Conservation (phyloP, 2,113 vertebrate genomes). For the Origma solitaria region DNA sequence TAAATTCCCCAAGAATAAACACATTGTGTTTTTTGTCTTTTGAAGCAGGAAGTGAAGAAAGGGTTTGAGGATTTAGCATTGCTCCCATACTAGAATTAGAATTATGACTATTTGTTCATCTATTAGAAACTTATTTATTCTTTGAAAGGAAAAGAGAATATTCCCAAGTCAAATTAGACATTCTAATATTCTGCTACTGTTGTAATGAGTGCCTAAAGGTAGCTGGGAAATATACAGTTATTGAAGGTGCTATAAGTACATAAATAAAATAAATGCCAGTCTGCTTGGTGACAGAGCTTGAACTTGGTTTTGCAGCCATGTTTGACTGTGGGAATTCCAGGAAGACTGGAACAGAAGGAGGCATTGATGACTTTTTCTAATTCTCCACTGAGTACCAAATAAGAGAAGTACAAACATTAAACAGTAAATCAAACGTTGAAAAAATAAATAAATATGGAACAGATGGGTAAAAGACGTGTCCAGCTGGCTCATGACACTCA, state of each 20-base stretch:
- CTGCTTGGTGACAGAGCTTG: neutral
- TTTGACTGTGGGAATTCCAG: neutral
- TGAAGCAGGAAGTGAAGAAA: neutral
- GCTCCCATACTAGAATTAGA: neutral
- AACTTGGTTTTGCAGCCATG: neutral
- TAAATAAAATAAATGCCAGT: neutral
- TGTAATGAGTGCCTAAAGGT: neutral
- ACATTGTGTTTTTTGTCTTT: neutral
- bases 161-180: neutral
- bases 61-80: neutral
- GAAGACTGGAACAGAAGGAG: neutral
- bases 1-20: neutral
- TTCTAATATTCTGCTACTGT: neutral
- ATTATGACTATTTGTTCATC: neutral
- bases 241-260: neutral
- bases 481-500: conserved; percentile 3
- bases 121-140: neutral
- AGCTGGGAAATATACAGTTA: neutral
- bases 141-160: neutral
- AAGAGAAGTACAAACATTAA: conserved; percentile 24
- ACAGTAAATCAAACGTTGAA: conserved; percentile 25
- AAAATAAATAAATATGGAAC: conserved; percentile 15
- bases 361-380: neutral
- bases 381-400: neutral
- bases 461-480: conserved; percentile 32